These are phyloP conservation scores for Cordylochernes scorpioides DNA, from an alignment of 2,888 invertebrate genomes.

Conservation along the genomic window DNA sequence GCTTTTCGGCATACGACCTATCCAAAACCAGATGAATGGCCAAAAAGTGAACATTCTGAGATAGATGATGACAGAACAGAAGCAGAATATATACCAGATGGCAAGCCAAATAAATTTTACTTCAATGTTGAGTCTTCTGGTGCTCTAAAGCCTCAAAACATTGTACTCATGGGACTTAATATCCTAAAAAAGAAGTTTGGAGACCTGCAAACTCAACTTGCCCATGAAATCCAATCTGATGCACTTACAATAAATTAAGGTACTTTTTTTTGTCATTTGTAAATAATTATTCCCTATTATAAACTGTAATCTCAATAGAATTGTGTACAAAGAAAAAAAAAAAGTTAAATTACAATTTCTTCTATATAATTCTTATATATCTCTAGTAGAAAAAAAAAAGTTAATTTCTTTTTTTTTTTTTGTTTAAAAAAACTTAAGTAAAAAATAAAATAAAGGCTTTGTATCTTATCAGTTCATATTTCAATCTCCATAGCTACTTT, in stretches of 20 bases:
- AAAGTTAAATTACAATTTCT: too few relatives aligned
- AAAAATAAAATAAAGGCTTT: too few relatives aligned
- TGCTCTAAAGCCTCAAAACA: conserved; percentile 77
- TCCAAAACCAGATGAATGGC: conserved; percentile 91
- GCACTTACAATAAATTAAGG: conserved; percentile 10
- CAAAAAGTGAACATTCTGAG: conserved; percentile 86
- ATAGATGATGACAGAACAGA: conserved; percentile 62
- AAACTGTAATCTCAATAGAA: too few relatives aligned
- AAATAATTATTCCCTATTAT: too few relatives aligned
- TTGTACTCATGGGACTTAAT: conserved; percentile 77
- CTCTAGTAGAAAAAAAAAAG: too few relatives aligned
- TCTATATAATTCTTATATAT: too few relatives aligned
- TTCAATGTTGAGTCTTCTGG: conserved; percentile 90
- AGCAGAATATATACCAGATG: conserved; percentile 74
- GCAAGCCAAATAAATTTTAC: conserved; percentile 86
- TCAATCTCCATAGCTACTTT: too few relatives aligned
- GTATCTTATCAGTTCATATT: too few relatives aligned
- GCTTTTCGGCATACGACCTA: conserved; percentile 76
- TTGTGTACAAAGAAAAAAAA: too few relatives aligned
- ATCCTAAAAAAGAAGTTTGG: conserved; percentile 80
- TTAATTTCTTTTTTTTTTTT: too few relatives aligned
- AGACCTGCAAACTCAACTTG: conserved; percentile 72
- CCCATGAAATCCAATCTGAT: conserved; percentile 27
- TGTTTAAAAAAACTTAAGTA: too few relatives aligned
- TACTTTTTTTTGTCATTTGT: too few relatives aligned